phyloP scores from a whole-genome alignment of 1,140 invertebrate genomes.

The Bombus polaris region DNA sequence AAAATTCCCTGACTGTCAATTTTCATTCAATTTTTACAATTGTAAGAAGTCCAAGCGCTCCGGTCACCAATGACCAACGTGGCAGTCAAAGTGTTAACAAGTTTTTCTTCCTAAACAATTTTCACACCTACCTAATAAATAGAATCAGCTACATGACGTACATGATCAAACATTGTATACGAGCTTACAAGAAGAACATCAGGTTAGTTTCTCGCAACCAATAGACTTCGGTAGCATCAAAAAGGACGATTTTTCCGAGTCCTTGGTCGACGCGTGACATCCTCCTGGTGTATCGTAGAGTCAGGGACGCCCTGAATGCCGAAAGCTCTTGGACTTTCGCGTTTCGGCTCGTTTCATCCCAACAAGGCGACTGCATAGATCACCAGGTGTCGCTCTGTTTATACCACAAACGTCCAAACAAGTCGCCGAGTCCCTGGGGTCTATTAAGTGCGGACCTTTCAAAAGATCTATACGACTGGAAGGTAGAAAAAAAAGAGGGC shows the following conservation, averaged over 20 bases:
- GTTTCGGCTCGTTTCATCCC: conserved; percentile 77
- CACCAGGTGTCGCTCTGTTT: conserved; percentile 82
- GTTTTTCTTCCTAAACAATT: too few relatives aligned
- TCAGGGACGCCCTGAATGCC: conserved; percentile 62
- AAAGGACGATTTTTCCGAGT: conserved; percentile 27
- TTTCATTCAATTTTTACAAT: too few relatives aligned
- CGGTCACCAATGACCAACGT: too few relatives aligned
- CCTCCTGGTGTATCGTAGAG: conserved; percentile 1
- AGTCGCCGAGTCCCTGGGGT: conserved; percentile 71
- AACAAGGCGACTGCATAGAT: conserved; percentile 73
- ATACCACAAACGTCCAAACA: conserved; percentile 82
- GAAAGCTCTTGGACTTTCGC: conserved; percentile 61
- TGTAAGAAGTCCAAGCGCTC: too few relatives aligned
- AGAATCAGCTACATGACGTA: not conserved
- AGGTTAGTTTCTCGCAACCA: not conserved
- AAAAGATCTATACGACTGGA: conserved; percentile 64
- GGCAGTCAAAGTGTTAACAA: not conserved
- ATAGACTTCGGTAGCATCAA: too few relatives aligned
- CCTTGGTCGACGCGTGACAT: not conserved
- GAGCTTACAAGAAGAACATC: not conserved
- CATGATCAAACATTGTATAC: not conserved
- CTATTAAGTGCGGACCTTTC: conserved; percentile 78
- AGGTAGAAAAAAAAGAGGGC: conserved; percentile 23
- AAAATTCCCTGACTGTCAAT: too few relatives aligned
- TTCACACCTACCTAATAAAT: not conserved